Evolutionary conservation across 2,888 invertebrate genomes (phyloP), one percentile per base, ranked within the genome.

Genomic region (Eupithecia vulgata): DNA sequence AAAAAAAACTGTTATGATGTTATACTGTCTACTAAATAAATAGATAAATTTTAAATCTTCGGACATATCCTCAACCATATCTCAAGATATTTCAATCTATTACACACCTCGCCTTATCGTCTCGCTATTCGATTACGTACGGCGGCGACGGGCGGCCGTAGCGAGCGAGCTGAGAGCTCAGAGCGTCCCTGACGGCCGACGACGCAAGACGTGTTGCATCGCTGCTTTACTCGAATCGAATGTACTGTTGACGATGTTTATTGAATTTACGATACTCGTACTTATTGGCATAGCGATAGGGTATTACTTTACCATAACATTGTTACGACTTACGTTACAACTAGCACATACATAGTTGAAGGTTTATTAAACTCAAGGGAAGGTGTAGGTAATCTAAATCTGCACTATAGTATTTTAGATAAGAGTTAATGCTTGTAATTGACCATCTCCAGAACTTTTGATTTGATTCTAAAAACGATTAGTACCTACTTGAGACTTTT

Each of bases 121-220:
- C 82, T 77, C 59, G 52, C 71, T 68, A 83, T 84, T 83, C 79
- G 82, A 84, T 85, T 83, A 84, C 82, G 79, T 78, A 79, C 68
- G 37, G 21, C 76, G 79, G 48, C 37, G 37, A 8, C 37, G 37
- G 37, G 4, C 37, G 40, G 1, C 71, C 77, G 70, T 67, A 35
- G 30, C 67, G 17, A 61, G 30, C 30, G 30, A 30, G 64, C 64
- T 40, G 72, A 75, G 68, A 71, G 59, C 59, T 42, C 75, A 76
- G 67, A 71, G 52, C 76, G 69, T 37, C 65, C 15, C 57, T 35
- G 69, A 0, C 76, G 30, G 70, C 67, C 70, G 71, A 61, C 45
- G 61, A 52, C 7, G 52, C 64, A 45, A 62, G 57, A 72, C 75
- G 71, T 73, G 73, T 25, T 65, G 40, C 34, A 13, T 25, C 17